phyloP scores from a whole-genome alignment of 2,113 vertebrate species.

The Pangasianodon gigas region DNA sequence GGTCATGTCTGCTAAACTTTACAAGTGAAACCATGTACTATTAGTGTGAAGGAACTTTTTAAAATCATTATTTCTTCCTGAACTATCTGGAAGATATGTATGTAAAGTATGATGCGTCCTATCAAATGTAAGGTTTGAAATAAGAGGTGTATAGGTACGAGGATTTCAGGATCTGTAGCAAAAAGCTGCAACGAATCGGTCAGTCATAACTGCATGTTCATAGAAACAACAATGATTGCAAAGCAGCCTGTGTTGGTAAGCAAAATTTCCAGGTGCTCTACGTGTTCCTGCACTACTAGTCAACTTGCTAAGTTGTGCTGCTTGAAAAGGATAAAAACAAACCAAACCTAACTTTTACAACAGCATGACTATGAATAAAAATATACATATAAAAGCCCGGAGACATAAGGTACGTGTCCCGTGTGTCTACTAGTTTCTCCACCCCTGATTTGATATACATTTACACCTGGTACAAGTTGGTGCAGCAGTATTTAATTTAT shows the following conservation, averaged over 20 bases:
- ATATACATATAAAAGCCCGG: background rate
- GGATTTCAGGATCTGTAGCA: too few relatives aligned
- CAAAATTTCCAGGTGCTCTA: background rate
- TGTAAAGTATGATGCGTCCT: too few relatives aligned
- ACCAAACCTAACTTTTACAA: background rate
- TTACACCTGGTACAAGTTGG: background rate
- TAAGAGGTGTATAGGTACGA: background rate
- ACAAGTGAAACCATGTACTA: background rate
- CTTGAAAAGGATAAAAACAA: background rate
- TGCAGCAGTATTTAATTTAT: background rate
- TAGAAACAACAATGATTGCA: too few relatives aligned
- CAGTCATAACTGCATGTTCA: too few relatives aligned
- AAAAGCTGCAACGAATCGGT: too few relatives aligned
- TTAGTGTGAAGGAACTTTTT: background rate
- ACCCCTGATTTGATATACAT: background rate
- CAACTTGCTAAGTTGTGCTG: background rate
- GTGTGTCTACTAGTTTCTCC: background rate
- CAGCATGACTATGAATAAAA: background rate
- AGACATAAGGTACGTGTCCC: background rate
- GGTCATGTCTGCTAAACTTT: background rate
- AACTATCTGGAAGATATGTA: too few relatives aligned
- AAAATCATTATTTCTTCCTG: too few relatives aligned
- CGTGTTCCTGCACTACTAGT: too few relatives aligned
- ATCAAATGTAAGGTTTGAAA: too few relatives aligned
- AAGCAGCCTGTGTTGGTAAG: too few relatives aligned